Evolutionary conservation across 2,113 vertebrate species (phyloP).

Genomic region (Ursus arctos): DNA sequence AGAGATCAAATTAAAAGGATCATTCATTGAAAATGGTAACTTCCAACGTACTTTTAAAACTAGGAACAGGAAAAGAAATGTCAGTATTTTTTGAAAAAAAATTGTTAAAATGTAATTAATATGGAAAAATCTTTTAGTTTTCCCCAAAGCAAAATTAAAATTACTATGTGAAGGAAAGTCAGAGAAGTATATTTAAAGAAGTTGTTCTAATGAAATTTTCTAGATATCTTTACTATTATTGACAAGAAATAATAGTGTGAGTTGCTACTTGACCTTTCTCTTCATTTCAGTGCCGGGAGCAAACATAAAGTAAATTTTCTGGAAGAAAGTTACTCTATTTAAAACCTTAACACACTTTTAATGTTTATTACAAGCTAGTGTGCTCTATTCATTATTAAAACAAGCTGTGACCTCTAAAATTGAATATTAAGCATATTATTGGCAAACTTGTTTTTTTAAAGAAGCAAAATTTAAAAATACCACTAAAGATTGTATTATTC

Average conservation of each 20-base stretch:
- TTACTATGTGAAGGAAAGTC: not conserved
- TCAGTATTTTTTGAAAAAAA: not conserved
- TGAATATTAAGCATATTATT: not conserved
- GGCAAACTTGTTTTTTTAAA: not conserved
- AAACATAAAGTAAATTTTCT: not conserved
- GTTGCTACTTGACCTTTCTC: not conserved
- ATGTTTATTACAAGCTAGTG: not conserved
- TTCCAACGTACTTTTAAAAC: not conserved
- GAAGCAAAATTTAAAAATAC: not conserved
- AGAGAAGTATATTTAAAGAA: not conserved
- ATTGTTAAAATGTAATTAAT: not conserved
- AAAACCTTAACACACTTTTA: conserved; percentile 14
- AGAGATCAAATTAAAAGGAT: conserved; percentile 22
- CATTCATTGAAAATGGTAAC: not conserved
- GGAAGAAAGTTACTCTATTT: not conserved
- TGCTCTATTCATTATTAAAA: not conserved
- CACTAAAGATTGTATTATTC: not conserved
- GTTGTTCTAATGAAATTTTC: not conserved
- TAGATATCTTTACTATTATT: not conserved
- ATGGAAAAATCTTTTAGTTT: not conserved
- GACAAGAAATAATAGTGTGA: not conserved
- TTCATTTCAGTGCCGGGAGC: not conserved
- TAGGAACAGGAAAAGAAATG: conserved; percentile 32
- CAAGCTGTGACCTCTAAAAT: not conserved
- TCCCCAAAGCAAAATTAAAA: conserved; percentile 25